phyloP scores from a whole-genome alignment of 2,797 vertebrate genomes.

The Alcedo atthis region DNA sequence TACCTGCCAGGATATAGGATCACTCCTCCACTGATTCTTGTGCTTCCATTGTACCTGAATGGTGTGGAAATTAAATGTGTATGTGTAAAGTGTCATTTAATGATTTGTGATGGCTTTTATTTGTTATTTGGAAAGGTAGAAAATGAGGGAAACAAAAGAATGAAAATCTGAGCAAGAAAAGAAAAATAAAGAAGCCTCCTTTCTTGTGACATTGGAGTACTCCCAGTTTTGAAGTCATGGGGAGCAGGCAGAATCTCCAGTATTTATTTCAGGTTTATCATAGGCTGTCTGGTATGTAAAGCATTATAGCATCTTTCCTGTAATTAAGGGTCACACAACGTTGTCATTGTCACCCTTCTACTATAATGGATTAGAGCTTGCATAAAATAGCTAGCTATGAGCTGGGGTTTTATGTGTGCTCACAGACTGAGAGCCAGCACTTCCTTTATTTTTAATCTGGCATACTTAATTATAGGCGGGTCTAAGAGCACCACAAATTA shows the following conservation, averaged over 20 bases:
- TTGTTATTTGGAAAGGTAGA: not conserved
- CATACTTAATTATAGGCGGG: not conserved
- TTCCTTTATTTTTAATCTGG: conserved; percentile 26
- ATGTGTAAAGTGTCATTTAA: not conserved
- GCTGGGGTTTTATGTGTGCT: not conserved
- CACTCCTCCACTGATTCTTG: not conserved
- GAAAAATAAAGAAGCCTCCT: not conserved
- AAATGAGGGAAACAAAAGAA: not conserved
- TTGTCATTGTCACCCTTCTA: not conserved
- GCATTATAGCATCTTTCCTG: conserved; percentile 5
- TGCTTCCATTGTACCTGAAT: not conserved
- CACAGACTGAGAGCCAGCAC: not conserved
- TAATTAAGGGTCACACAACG: conserved; percentile 23
- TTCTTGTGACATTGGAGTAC: not conserved
- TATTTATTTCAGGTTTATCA: conserved; percentile 37
- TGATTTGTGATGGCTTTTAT: not conserved
- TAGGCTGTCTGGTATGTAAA: not conserved
- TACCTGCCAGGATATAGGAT: not conserved
- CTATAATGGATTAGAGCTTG: conserved; percentile 33
- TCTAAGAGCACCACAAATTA: conserved; percentile 34
- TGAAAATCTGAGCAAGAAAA: not conserved
- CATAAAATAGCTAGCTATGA: conserved; percentile 5
- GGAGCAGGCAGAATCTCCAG: not conserved
- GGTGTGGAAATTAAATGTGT: not conserved
- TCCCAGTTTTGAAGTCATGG: not conserved